Conservation (phyloP, 2,113 vertebrate genomes). For the Phoenicopterus ruber region DNA sequence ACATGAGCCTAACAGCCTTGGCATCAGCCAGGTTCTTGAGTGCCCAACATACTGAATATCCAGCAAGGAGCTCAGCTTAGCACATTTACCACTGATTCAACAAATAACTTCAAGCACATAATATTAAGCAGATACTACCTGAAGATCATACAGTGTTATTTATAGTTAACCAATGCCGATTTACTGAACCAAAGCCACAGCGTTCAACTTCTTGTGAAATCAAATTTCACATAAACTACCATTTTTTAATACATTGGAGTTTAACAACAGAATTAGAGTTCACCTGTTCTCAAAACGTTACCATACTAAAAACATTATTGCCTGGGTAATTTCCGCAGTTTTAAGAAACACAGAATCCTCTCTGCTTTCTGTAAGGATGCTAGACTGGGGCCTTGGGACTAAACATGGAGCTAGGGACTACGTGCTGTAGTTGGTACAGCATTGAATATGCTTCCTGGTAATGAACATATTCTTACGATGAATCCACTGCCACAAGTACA, state of each 20-base stretch:
- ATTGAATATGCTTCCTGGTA: not conserved
- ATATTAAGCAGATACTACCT: not conserved
- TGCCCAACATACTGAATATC: not conserved
- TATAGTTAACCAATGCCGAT: not conserved
- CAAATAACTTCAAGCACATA: not conserved
- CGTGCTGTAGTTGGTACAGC: accelerated
- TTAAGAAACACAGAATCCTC: not conserved
- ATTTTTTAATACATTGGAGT: not conserved
- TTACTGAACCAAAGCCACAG: not conserved
- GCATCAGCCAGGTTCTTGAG: not conserved
- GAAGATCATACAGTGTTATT: not conserved
- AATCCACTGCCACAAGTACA: not conserved
- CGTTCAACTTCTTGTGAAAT: not conserved
- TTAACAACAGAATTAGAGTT: not conserved
- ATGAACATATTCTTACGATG: not conserved
- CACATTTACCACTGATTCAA: not conserved
- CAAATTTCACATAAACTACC: not conserved
- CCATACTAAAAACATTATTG: not conserved
- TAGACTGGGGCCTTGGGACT: not conserved
- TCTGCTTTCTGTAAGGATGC: not conserved
- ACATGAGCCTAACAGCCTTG: not conserved
- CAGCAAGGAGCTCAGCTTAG: not conserved
- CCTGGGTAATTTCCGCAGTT: not conserved
- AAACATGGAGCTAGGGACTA: not conserved
- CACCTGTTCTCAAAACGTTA: not conserved